phyloP scores from a whole-genome alignment of 2,113 vertebrate genomes.

The Buteo buteo region DNA sequence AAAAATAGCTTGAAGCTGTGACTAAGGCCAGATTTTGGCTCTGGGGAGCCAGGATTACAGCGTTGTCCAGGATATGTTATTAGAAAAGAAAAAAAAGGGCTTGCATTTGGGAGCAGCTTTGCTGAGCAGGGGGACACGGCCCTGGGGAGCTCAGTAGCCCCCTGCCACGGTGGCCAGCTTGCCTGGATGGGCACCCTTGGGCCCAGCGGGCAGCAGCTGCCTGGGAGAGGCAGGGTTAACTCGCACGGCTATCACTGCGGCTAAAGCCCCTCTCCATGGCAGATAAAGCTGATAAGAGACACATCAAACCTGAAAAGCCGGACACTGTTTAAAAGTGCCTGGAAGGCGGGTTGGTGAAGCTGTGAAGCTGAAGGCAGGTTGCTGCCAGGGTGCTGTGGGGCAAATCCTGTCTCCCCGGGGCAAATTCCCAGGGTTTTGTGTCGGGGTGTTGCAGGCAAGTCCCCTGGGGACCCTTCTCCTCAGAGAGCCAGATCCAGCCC shows the following conservation, averaged over 20 bases:
- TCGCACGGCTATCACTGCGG: background rate
- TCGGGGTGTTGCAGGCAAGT: background rate
- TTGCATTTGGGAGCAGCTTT: background rate
- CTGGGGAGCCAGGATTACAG: constrained; percentile 25
- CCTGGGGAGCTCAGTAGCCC: background rate
- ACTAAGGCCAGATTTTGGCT: constrained; percentile 63
- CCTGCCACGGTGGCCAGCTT: background rate
- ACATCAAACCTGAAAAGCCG: background rate
- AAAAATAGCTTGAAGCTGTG: constrained; percentile 61
- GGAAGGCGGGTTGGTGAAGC: background rate
- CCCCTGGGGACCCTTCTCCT: accelerated
- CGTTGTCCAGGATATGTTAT: constrained; percentile 26
- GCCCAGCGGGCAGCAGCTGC: accelerated
- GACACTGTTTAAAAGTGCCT: constrained; percentile 12
- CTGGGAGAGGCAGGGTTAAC: constrained; percentile 5
- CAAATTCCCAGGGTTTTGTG: background rate
- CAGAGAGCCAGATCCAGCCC: background rate
- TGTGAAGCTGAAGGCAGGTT: background rate
- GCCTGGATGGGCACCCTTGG: accelerated
- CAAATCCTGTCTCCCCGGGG: background rate
- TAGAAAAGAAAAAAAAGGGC: constrained; percentile 25
- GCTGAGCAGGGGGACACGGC: background rate
- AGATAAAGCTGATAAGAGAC: constrained; percentile 47
- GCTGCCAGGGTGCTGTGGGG: background rate
- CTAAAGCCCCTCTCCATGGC: constrained; percentile 48